A percentile compares a stretch with the other conserved stretches of the same genome.
Conservation (phyloP, 1,140 invertebrate species). For the Prorops nasuta region DNA sequence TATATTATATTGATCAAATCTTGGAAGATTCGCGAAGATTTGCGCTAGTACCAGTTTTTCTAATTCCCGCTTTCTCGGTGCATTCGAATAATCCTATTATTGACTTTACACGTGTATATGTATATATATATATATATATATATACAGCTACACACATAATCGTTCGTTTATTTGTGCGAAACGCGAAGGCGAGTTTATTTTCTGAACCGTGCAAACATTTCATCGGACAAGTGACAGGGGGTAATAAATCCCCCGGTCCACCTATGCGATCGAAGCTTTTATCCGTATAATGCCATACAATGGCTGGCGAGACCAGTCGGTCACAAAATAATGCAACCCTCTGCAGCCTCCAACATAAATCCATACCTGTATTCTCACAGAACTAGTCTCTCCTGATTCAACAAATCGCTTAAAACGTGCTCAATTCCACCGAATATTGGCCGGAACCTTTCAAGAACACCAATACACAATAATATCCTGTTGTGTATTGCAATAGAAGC, state of each 20-base stretch:
- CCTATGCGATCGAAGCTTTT: slow-evolving; percentile 30
- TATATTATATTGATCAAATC: too few species aligned
- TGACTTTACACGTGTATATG: too few species aligned
- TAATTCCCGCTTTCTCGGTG: not conserved
- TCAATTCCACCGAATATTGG: slow-evolving; percentile 26
- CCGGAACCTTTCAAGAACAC: slow-evolving; percentile 22
- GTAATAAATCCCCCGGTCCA: slow-evolving; percentile 40
- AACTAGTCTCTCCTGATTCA: slow-evolving; percentile 29
- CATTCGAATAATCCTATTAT: too few species aligned
- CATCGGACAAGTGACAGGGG: slow-evolving; percentile 32
- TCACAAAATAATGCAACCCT: slow-evolving; percentile 37
- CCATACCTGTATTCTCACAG: slow-evolving; percentile 24
- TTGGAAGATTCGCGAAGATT: too few species aligned
- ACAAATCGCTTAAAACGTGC: slow-evolving; percentile 34
- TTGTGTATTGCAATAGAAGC: too few species aligned
- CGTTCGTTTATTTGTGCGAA: too few species aligned
- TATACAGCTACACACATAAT: too few species aligned
- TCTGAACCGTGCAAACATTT: too few species aligned
- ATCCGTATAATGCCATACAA: slow-evolving; percentile 40
- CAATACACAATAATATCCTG: too few species aligned
- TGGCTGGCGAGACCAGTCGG: slow-evolving; percentile 31
- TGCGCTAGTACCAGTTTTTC: not conserved
- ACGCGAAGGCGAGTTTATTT: too few species aligned
- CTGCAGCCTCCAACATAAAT: slow-evolving; percentile 33
- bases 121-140: too few species aligned